These are phyloP conservation scores for Calameuta filiformis DNA, from an alignment of 2,888 invertebrate genomes.

Conservation along the genomic window DNA sequence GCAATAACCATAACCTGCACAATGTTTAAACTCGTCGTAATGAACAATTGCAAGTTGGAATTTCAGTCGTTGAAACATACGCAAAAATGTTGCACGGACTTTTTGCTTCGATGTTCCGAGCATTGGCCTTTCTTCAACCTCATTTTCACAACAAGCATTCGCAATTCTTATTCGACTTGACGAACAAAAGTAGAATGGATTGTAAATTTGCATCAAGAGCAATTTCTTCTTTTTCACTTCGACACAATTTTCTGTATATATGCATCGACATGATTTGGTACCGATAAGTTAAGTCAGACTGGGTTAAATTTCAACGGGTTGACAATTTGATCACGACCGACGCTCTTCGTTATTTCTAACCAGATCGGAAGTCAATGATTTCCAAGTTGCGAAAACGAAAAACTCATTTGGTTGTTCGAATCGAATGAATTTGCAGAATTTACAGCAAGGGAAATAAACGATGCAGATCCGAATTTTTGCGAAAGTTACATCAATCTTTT, in stretches of 20 bases:
- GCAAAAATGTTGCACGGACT: neutral
- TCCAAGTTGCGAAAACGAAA: neutral
- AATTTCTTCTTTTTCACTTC: neutral
- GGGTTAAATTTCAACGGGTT: neutral
- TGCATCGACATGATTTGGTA: neutral
- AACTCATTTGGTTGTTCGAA: neutral
- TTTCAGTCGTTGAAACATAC: neutral
- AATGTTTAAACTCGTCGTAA: neutral
- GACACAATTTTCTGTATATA: neutral
- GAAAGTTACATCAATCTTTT: neutral
- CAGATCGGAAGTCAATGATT: neutral
- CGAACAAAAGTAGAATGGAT: neutral
- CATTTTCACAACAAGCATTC: neutral
- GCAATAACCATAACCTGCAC: neutral
- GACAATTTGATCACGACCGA: neutral
- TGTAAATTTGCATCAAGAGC: neutral
- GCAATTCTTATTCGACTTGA: neutral
- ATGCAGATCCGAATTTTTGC: neutral
- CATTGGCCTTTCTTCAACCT: slow-evolving; percentile 5
- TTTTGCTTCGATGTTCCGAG: neutral
- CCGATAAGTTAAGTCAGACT: neutral
- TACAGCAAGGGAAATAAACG: neutral
- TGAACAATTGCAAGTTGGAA: neutral
- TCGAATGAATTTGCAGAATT: neutral
- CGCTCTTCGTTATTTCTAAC: neutral